phyloP scores from a whole-genome alignment of 2,113 vertebrate genomes.

The Elgaria multicarinata region DNA sequence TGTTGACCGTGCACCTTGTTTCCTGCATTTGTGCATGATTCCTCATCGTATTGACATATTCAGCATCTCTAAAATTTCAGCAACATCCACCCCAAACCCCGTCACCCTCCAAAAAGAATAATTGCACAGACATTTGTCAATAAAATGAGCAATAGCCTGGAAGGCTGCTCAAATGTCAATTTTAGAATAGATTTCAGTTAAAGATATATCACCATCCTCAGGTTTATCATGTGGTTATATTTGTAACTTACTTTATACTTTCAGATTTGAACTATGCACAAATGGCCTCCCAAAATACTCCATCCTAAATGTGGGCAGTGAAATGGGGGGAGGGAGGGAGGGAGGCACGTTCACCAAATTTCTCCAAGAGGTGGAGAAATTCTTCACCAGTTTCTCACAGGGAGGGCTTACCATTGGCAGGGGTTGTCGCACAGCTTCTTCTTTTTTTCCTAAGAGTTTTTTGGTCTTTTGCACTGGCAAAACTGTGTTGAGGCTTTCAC shows the following conservation, averaged over 20 bases:
- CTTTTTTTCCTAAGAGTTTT: too few species aligned
- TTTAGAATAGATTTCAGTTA: background rate
- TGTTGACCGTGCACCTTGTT: background rate
- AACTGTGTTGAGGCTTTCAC: too few species aligned
- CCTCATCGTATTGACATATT: background rate
- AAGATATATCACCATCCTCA: background rate
- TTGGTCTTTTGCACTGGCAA: too few species aligned
- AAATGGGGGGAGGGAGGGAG: too few species aligned
- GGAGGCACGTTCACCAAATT: too few species aligned
- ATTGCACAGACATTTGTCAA: background rate
- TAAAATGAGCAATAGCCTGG: background rate
- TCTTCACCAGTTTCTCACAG: too few species aligned
- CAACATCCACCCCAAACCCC: background rate
- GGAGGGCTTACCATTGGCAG: too few species aligned
- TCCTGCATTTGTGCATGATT: conserved; percentile 12
- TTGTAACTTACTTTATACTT: background rate
- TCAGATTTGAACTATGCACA: background rate
- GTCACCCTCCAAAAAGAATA: background rate
- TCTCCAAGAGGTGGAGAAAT: too few species aligned
- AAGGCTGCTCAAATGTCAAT: background rate
- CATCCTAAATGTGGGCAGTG: too few species aligned
- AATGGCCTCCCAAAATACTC: too few species aligned
- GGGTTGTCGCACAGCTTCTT: too few species aligned
- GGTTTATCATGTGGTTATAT: background rate
- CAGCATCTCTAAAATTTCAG: background rate